These are phyloP conservation scores for Acholoe squamosa DNA, from an alignment of 2,888 invertebrate genomes.

Conservation along the genomic window DNA sequence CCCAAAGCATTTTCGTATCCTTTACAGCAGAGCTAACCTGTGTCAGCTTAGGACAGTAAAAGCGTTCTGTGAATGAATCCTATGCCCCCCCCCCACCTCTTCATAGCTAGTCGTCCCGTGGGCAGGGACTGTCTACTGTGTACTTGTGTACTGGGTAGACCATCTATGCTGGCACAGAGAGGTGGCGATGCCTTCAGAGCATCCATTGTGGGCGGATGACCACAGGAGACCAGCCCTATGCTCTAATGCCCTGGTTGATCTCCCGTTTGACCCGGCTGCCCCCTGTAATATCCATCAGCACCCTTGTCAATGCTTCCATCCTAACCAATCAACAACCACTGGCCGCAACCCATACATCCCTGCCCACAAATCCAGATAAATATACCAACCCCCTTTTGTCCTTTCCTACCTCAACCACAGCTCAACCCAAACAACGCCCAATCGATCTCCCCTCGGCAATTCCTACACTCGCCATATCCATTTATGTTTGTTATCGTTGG, in stretches of 20 bases:
- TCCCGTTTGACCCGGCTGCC: neutral
- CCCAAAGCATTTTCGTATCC: too few relatives aligned
- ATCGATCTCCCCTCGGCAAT: too few relatives aligned
- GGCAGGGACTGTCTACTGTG: neutral
- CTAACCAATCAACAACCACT: slow-evolving; percentile 46
- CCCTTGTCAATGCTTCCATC: slow-evolving; percentile 50
- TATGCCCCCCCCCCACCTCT: too few relatives aligned
- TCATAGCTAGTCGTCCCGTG: too few relatives aligned
- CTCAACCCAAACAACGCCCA: too few relatives aligned
- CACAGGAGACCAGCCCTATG: neutral
- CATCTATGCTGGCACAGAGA: neutral
- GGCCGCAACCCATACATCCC: neutral
- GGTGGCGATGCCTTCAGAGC: neutral
- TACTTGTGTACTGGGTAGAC: neutral
- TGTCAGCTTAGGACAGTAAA: too few relatives aligned
- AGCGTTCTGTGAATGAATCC: too few relatives aligned
- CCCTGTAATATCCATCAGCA: slow-evolving; percentile 43
- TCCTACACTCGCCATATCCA: too few relatives aligned
- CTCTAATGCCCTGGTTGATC: slow-evolving; percentile 6
- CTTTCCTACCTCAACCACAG: too few relatives aligned
- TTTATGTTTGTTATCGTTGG: too few relatives aligned
- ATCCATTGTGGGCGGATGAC: neutral
- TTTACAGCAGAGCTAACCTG: too few relatives aligned
- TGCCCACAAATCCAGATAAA: neutral
- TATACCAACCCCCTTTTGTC: too few relatives aligned